phyloP scores from a whole-genome alignment of 1,140 invertebrate genomes.

The Drosophila lacertosa region DNA sequence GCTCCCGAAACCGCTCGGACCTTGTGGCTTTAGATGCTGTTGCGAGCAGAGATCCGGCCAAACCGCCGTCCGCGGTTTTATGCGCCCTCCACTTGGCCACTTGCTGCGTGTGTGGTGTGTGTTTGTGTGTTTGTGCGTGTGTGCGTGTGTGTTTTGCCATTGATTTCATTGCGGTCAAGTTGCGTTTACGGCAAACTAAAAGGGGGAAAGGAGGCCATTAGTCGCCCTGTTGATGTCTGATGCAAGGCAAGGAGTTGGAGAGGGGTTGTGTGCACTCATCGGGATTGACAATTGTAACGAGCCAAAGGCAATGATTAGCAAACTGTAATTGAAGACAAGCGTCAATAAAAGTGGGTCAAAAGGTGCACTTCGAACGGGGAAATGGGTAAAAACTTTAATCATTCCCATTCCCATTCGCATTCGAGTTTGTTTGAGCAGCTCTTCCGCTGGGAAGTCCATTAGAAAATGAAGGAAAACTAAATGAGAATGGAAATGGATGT shows the following conservation, averaged over 20 bases:
- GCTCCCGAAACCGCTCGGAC: neutral
- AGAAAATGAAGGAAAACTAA: conserved; percentile 27
- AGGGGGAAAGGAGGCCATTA: conserved; percentile 15
- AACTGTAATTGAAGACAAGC: conserved; percentile 19
- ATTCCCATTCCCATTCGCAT: neutral
- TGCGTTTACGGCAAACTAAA: neutral
- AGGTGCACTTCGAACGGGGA: neutral
- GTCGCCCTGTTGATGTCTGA: conserved; percentile 16
- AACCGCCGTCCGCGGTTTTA: conserved; percentile 14
- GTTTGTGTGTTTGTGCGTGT: neutral
- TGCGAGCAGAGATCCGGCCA: neutral
- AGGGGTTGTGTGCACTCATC: conserved; percentile 5
- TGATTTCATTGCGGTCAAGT: conserved; percentile 52
- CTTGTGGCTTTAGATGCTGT: conserved; percentile 3
- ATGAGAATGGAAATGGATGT: too few species aligned
- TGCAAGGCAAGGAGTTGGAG: neutral
- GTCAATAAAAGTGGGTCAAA: conserved; percentile 25
- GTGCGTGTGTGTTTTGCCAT: conserved; percentile 30
- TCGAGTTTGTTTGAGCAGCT: conserved; percentile 55
- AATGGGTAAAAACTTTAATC: conserved; percentile 39
- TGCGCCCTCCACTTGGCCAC: conserved; percentile 8
- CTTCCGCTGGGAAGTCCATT: conserved; percentile 52
- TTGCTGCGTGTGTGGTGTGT: neutral
- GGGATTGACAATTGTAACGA: conserved; percentile 43
- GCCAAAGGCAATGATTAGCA: conserved; percentile 30